phyloP scores from a whole-genome alignment of 2,797 vertebrate species.

The Semaprochilodus insignis region DNA sequence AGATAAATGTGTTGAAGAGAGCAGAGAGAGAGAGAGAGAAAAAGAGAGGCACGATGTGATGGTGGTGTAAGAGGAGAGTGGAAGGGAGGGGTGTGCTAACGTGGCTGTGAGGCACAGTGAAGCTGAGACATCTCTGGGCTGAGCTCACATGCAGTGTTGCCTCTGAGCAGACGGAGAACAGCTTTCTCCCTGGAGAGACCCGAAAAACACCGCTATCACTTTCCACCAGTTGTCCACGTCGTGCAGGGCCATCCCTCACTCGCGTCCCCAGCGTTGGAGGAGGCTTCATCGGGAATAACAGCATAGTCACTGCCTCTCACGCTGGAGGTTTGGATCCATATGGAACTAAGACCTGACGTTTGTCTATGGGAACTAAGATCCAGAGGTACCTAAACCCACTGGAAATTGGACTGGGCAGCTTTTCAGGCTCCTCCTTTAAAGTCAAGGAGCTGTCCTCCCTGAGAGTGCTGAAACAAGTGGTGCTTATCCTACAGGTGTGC shows the following conservation, averaged over 20 bases:
- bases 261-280: background rate
- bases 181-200: slow-evolving; percentile 37
- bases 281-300: background rate
- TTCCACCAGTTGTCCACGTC: slow-evolving; percentile 49
- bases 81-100: slow-evolving; percentile 59
- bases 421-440: background rate
- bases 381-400: background rate
- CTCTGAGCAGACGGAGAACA: slow-evolving; percentile 49
- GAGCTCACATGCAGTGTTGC: slow-evolving; percentile 47
- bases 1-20: slow-evolving; percentile 49
- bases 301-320: background rate
- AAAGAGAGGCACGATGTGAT: slow-evolving; percentile 45
- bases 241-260: slow-evolving; percentile 3
- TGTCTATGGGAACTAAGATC: background rate
- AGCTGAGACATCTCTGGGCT: slow-evolving; percentile 45
- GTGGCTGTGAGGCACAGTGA: slow-evolving; percentile 46
- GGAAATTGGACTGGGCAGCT: background rate
- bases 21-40: slow-evolving; percentile 48
- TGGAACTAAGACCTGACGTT: background rate
- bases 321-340: background rate
- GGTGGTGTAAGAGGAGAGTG: slow-evolving; percentile 41
- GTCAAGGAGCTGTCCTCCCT: background rate
- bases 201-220: slow-evolving; percentile 5
- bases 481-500: slow-evolving; percentile 48
- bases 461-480: slow-evolving; percentile 20